These are phyloP conservation scores for Genyomyrus donnyi DNA, from an alignment of 2,113 vertebrate species.

Conservation along the genomic window DNA sequence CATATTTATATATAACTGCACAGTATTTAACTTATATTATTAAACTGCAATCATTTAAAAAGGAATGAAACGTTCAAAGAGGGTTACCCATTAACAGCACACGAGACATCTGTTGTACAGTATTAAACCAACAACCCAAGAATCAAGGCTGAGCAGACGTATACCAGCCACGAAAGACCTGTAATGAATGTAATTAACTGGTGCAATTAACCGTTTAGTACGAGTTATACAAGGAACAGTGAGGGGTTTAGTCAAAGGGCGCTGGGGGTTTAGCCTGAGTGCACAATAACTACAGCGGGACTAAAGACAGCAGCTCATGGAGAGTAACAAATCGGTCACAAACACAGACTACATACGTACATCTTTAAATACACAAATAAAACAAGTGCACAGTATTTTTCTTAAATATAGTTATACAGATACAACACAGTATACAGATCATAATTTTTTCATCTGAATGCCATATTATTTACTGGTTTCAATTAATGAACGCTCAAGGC, in stretches of 20 bases:
- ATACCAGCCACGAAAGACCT: neutral
- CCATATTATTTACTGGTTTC: neutral
- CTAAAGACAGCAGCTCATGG: neutral
- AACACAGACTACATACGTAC: conserved; percentile 13
- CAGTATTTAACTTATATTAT: neutral
- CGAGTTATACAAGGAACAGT: neutral
- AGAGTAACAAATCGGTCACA: neutral
- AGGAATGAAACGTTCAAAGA: neutral
- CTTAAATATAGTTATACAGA: conserved; percentile 1
- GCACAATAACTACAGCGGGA: neutral
- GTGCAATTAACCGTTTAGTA: neutral
- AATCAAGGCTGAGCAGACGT: neutral
- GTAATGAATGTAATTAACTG: neutral
- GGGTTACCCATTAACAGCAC: neutral
- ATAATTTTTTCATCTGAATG: neutral
- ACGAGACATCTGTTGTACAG: neutral
- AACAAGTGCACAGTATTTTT: conserved; percentile 15
- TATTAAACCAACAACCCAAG: neutral
- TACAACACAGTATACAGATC: neutral
- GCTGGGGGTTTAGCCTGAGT: neutral
- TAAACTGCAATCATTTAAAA: neutral
- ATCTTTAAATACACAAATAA: conserved; percentile 8
- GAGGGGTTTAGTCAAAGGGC: neutral
- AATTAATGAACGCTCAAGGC: neutral
- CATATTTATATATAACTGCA: neutral